phyloP scores from a whole-genome alignment of 2,888 invertebrate species.

The Andrena flavipes region DNA sequence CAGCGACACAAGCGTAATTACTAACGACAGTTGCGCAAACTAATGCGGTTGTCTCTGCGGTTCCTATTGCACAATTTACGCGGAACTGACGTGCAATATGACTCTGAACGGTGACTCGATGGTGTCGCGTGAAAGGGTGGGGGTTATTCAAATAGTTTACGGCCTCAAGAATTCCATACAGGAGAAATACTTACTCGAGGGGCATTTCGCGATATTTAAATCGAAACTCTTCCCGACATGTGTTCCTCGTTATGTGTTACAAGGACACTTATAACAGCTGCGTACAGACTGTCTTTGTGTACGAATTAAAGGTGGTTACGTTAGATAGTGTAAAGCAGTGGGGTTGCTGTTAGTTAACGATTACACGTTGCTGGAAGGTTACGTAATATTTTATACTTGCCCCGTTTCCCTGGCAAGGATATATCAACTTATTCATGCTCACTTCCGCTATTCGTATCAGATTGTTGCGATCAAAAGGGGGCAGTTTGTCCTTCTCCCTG shows the following conservation, averaged over 20 bases:
- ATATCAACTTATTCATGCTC: too few species aligned
- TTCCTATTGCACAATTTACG: constrained; percentile 44
- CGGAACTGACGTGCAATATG: constrained; percentile 33
- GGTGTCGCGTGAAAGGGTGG: constrained; percentile 11
- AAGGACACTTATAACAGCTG: constrained; percentile 38
- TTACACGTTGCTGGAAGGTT: constrained; percentile 12
- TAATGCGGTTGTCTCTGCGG: constrained; percentile 41
- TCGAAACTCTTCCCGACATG: constrained; percentile 32
- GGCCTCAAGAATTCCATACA: not conserved
- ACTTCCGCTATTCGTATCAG: constrained; percentile 43
- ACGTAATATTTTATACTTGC: not conserved
- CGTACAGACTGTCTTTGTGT: constrained; percentile 20
- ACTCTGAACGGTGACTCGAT: constrained; percentile 28
- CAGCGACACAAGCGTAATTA: constrained; percentile 8
- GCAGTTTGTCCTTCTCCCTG: constrained; percentile 16
- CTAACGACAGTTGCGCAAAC: constrained; percentile 22
- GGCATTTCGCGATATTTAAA: constrained; percentile 6
- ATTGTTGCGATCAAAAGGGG: constrained; percentile 33
- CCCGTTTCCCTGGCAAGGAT: constrained; percentile 3
- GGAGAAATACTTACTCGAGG: not conserved
- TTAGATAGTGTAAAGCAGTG: not conserved
- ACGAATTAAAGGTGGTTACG: constrained; percentile 19
- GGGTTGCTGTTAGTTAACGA: constrained; percentile 10
- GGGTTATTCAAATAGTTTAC: not conserved
- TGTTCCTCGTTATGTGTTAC: constrained; percentile 33